A percentile compares a stretch with the other conserved stretches of the same genome.
These are phyloP conservation scores for Chrysolina americana DNA, from an alignment of 2,888 invertebrate genomes.

Conservation along the genomic window DNA sequence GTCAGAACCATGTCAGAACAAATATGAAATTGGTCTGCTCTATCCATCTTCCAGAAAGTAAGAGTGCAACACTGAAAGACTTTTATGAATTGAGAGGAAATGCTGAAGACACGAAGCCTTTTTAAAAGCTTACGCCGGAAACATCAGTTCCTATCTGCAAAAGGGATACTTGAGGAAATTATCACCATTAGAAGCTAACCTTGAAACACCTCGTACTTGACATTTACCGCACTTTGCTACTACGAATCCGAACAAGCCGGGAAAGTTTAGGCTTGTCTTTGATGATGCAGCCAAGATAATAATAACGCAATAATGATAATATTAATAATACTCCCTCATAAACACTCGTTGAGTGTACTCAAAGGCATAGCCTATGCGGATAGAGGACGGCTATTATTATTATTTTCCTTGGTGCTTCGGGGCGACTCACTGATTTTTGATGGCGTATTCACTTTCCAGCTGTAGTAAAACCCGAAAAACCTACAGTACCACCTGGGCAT, in stretches of 20 bases:
- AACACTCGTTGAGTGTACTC: too few relatives aligned
- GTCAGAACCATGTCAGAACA: too few relatives aligned
- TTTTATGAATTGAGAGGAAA: neutral
- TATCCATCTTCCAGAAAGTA: constrained; percentile 7
- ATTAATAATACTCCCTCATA: too few relatives aligned
- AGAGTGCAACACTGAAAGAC: neutral
- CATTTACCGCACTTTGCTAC: constrained; percentile 5
- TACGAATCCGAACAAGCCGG: neutral
- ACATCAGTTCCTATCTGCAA: neutral
- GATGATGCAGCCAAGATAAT: neutral
- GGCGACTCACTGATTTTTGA: too few relatives aligned
- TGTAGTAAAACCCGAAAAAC: too few relatives aligned
- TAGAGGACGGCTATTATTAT: too few relatives aligned
- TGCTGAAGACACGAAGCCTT: neutral
- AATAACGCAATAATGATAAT: too few relatives aligned
- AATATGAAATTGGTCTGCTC: neutral
- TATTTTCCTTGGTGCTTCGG: too few relatives aligned
- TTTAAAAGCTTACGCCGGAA: neutral
- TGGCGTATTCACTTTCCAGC: too few relatives aligned
- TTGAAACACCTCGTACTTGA: neutral
- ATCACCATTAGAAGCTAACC: neutral
- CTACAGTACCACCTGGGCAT: too few relatives aligned
- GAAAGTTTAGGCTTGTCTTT: neutral
- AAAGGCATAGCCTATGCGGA: too few relatives aligned
- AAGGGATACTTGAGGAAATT: too few relatives aligned